Evolutionary conservation across 23 tunicate genomes (phyloP), one percentile per base, ranked within the genome.

Genomic region (Trididemnum clinides): DNA sequence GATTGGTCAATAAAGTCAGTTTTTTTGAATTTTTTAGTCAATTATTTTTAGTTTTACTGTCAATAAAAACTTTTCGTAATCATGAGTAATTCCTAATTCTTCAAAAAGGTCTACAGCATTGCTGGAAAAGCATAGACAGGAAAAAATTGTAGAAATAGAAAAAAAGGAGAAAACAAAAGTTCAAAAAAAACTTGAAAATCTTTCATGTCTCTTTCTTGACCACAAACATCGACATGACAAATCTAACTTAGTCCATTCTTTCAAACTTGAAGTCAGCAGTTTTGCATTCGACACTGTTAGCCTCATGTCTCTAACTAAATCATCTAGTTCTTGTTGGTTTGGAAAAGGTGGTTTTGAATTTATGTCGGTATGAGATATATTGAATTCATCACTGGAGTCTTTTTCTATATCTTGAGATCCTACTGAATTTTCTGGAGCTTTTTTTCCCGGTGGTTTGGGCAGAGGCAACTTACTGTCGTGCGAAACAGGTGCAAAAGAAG

Each of bases 201-300:
- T 5, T 63, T 63, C 71, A 63, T 63, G 71, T 22, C 71, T 25
- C n/a, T 63, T 63, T 63, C 23, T 63, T 63, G 71, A 63, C 19
- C 21, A 63, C 6, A 25, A 63, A 63, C 23, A 63, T 63, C 71
- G 28, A 63, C 71, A 63, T 63, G 71, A 63, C n/a, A 25, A 63
- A 63, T 63, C 71, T 15, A 63, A 63, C 71, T 12, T 10, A 22
- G 7, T 63, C 71, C 71, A 63, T 63, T 15, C 71, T 63, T 63
- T 63, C 71, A 63, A 63, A 18, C 71, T 63, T 63, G 23, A 63
- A 63, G 71, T 63, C 71, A 63, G 71, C 12, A 63, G 71, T 63
- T 63, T 22, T 25, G 71, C 71, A 63, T 63, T 63, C 71, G 71
- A 63, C 71, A 10, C n/a, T 63, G 71, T 63, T 5, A 63, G 71